Conservation (phyloP, 2,888 invertebrate species). For the Athalia cordata region DNA sequence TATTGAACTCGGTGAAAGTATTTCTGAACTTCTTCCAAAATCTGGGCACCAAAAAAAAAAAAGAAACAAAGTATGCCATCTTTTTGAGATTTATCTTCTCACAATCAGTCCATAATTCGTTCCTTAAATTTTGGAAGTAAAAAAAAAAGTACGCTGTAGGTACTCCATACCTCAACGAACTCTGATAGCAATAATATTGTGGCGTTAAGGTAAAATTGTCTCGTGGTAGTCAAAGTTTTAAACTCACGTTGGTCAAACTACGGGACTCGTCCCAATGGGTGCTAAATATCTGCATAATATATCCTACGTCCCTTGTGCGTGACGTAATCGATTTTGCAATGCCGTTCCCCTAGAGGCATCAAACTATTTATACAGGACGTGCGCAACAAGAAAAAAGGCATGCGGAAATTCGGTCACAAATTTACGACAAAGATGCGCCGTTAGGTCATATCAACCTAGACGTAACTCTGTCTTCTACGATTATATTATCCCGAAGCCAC, state of each 20-base stretch:
- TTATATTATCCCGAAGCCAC: too few relatives aligned
- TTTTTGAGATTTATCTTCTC: too few relatives aligned
- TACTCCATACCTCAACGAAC: neutral
- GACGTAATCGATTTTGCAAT: conserved; percentile 26
- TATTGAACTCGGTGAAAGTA: too few relatives aligned
- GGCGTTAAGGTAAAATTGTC: too few relatives aligned
- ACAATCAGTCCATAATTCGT: too few relatives aligned
- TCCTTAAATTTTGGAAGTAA: too few relatives aligned
- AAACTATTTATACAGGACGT: neutral
- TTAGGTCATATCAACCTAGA: neutral
- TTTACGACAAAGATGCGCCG: neutral
- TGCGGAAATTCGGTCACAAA: conserved; percentile 4
- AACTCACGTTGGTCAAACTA: conserved; percentile 4
- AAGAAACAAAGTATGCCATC: too few relatives aligned
- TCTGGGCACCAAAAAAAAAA: too few relatives aligned
- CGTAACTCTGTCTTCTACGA: neutral
- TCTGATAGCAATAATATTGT: neutral
- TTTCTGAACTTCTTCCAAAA: too few relatives aligned
- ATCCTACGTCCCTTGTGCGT: conserved; percentile 22
- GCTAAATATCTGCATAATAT: neutral
- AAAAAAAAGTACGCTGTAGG: too few relatives aligned
- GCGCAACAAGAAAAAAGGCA: too few relatives aligned
- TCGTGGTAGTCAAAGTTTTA: neutral
- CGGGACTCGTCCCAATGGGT: neutral
- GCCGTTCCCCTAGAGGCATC: conserved; percentile 4